These are phyloP conservation scores for Tapera naevia DNA, from an alignment of 2,797 vertebrate species.

Conservation along the genomic window DNA sequence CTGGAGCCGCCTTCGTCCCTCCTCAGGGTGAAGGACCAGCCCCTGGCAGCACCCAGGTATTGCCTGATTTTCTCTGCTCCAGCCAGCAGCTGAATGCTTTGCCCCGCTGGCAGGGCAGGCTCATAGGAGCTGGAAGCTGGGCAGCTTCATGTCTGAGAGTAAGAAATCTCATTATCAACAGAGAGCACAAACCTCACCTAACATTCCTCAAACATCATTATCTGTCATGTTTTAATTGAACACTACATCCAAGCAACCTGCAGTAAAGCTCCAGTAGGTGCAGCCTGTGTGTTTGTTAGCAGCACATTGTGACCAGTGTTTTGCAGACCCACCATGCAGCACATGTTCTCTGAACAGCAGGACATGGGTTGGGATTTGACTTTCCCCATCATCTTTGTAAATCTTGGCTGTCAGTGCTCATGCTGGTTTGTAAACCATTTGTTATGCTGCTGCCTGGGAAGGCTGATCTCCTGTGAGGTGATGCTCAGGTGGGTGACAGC, in stretches of 20 bases:
- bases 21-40: too few species aligned
- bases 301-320: background rate
- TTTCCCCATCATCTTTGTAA: accelerated
- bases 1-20: background rate
- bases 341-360: accelerated
- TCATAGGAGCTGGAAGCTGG: accelerated
- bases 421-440: background rate
- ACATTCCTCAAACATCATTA: background rate
- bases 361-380: accelerated
- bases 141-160: too few species aligned
- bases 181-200: background rate
- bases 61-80: background rate
- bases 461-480: too few species aligned
- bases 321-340: background rate
- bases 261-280: background rate
- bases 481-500: too few species aligned
- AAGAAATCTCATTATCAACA: background rate
- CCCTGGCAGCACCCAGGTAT: accelerated
- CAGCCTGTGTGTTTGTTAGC: background rate
- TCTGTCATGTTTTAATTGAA: too few species aligned
- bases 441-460: background rate
- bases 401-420: accelerated
- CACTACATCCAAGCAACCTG: background rate
- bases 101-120: accelerated
- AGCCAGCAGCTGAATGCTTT: background rate